Conservation (phyloP, 2,797 vertebrate genomes). For the Glyptemys insculpta region DNA sequence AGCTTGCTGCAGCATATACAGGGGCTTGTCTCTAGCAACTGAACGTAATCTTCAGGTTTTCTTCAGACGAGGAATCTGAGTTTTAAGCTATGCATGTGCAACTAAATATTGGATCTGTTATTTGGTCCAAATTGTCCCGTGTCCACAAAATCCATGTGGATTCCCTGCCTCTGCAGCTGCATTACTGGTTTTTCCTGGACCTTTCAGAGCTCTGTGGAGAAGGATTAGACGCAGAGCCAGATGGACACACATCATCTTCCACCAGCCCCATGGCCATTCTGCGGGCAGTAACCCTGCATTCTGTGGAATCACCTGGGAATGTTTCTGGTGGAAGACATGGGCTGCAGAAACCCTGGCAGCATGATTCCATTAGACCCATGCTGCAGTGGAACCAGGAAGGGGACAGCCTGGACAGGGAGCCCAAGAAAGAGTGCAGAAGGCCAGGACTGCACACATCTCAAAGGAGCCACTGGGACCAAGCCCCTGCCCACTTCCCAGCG, state of each 20-base stretch:
- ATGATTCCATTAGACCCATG: background rate
- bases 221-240: background rate
- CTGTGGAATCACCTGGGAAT: background rate
- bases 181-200: background rate
- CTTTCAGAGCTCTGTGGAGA: background rate
- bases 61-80: no score
- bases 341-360: background rate
- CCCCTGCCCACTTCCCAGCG: background rate
- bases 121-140: background rate
- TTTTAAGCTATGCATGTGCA: background rate
- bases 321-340: accelerated
- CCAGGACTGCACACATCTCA: background rate
- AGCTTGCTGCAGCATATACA: background rate
- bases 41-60: background rate
- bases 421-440: background rate
- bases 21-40: background rate
- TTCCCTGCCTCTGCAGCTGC: background rate
- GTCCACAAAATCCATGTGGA: background rate
- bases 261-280: background rate
- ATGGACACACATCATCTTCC: background rate
- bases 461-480: background rate
- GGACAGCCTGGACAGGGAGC: background rate
- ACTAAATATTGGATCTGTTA: background rate
- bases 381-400: background rate
- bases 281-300: background rate